phyloP scores from a whole-genome alignment of 2,113 vertebrate genomes.

The Amphiprion ocellaris region DNA sequence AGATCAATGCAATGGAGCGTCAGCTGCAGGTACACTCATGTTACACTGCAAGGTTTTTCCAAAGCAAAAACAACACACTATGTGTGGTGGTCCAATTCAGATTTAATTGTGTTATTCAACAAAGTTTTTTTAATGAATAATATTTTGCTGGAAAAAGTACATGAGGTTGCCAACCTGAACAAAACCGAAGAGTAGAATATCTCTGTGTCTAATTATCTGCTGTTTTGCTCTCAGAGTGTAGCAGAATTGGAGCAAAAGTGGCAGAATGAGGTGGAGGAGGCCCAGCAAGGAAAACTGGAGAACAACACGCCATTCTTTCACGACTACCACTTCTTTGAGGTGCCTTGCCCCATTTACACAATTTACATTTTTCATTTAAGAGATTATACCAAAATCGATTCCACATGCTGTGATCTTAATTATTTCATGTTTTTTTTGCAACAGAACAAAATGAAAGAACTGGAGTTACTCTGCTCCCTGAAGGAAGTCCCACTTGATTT shows the following conservation, averaged over 20 bases:
- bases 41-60: not conserved
- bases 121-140: slow-evolving; percentile 7
- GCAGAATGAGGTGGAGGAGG: slow-evolving; percentile 96
- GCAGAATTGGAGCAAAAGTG: slow-evolving; percentile 98
- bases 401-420: slow-evolving; percentile 4
- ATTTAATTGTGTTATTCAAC: not conserved
- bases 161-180: not conserved
- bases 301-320: slow-evolving; percentile 96
- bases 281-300: slow-evolving; percentile 94
- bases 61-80: not conserved
- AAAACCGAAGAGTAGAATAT: not conserved
- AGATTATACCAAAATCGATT: not conserved
- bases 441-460: slow-evolving; percentile 97
- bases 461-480: slow-evolving; percentile 96
- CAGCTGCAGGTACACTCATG: slow-evolving; percentile 90
- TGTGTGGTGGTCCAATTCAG: not conserved
- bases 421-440: slow-evolving; percentile 41
- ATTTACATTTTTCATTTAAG: not conserved
- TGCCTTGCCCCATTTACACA: slow-evolving; percentile 57
- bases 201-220: slow-evolving; percentile 19
- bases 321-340: slow-evolving; percentile 98
- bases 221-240: slow-evolving; percentile 88
- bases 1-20: slow-evolving; percentile 97
- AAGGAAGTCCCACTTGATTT: slow-evolving; percentile 96
- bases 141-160: not conserved